These are phyloP conservation scores for Pemphigus obesinymphae DNA, from an alignment of 1,140 invertebrate genomes.

Conservation along the genomic window DNA sequence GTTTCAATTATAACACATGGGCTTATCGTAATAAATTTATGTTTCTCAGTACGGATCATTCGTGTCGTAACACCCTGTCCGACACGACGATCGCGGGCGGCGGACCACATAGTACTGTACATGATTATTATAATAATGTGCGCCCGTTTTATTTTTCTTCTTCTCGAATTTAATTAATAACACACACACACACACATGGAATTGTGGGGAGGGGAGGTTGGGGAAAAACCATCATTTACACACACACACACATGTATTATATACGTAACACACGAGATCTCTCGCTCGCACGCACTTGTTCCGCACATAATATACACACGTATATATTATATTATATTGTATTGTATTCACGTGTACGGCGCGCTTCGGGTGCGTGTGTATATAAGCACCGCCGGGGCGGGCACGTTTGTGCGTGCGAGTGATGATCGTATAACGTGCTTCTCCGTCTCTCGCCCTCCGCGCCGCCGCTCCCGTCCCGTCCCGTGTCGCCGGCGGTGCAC, in stretches of 20 bases:
- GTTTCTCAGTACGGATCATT: not conserved
- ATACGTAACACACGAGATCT: not conserved
- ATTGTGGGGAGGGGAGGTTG: too few relatives aligned
- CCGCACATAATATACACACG: not conserved
- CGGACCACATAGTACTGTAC: too few relatives aligned
- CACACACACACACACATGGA: too few relatives aligned
- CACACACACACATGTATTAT: too few relatives aligned
- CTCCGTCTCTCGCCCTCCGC: not conserved
- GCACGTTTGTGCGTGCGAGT: not conserved
- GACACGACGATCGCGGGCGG: too few relatives aligned
- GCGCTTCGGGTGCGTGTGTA: not conserved
- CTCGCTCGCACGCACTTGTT: not conserved
- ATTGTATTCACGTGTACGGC: not conserved
- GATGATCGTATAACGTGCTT: not conserved
- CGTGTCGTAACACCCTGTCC: not conserved
- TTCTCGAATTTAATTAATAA: not conserved
- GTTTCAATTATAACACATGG: too few relatives aligned
- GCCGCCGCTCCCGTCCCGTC: not conserved
- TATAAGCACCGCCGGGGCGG: slow-evolving; percentile 5
- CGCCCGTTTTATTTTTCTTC: not conserved
- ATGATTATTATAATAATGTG: not conserved
- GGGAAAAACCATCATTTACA: not conserved
- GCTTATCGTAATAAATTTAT: not conserved
- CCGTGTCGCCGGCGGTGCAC: not conserved
- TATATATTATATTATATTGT: not conserved